Evolutionary conservation across 2,797 vertebrate species (phyloP), one percentile per base, ranked within the genome.

Genomic region (Hafferia zeledoni): DNA sequence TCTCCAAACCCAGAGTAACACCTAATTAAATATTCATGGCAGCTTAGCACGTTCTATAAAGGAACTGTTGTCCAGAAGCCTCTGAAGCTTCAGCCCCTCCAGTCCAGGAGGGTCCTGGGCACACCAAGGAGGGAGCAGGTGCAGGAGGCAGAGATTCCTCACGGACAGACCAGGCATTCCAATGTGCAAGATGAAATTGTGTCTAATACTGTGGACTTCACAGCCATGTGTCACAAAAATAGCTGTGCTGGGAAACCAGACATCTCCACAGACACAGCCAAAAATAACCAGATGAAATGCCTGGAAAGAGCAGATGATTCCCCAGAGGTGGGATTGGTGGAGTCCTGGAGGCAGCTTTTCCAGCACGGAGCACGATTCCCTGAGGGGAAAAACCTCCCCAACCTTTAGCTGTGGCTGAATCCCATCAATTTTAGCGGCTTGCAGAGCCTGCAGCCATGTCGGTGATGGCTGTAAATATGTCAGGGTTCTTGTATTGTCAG

Each of bases 241-340:
- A 95, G 52, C 80, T 83, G 63, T 28, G 14, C 81, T 94, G 88
- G 78, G 89, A 94, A 76, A 91, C 43, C 64, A 80, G 72, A 96
- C 95, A 94, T 86, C 91, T 90, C 90, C 86, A 65, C 78, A 85
- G 91, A 44, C 69, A 18, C 24, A 33, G 91, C 91, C 95, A 96
- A 96, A 95, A 97, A 96, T 94, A 97, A 93, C 67, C 43, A 15
- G 41, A 46, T 35, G 72, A 83, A 88, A 87, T 25, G 52, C 46
- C 87, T 95, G 95, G 83, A 94, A 96, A 78, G 90, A 90, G 65
- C 70, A 72, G 75, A 92, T 94, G 75, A 92, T 94, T 89, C 90
- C 95, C 83, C 35, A 87, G 93, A 61, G 87, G 47, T 44, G 71
- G 82, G 82, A 84, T 96, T 87, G 89, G 46, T 70, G 91, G 75